Evolutionary conservation across 2,888 invertebrate genomes (phyloP), one percentile per base, ranked within the genome.

Genomic region (Tenthredo amoena): DNA sequence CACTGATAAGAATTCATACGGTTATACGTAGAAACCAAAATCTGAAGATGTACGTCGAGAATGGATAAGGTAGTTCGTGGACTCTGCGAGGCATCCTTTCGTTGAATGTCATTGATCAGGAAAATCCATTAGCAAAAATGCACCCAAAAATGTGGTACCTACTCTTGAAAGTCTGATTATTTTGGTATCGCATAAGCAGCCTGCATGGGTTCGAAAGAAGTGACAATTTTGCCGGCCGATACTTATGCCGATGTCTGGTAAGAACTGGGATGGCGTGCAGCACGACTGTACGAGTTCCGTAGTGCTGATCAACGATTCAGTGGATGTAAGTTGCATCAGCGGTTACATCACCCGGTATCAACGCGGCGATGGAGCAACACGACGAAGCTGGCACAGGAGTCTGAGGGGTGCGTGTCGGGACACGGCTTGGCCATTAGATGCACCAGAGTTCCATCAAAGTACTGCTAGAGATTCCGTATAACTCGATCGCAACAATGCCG

Each of bases 371-470:
- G 83, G 68, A 68, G 47, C 40, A 62, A 77, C 77, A 77, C 77
- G 77, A 81, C 65, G 37, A 71, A 9, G 68, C 83, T 21, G 81
- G 50, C 68, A 47, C 83, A n/a, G 77, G 79, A 85, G 84, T 86
- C 86, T 86, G 89, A 91, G 93, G 83, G 83, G 91, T 93, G 93
- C 93, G 93, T 93, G 92, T 92, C 92, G 91, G 91, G 92, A 93
- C 93, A 93, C 91, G 93, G 93, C 91, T 93, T 93, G 92, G 92
- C 93, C 93, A 93, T 93, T 93, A 93, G 91, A 92, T 92, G 92
- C 92, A 92, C 91, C 92, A 84, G 83, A 86, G 92, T 90, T 91
- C 90, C 92, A 93, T 93, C 93, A 93, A 93, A 93, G 93, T 93
- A 93, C 81, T 81, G 81, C 62, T 81, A 43, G 65, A 83, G 65